Base-by-base conservation (phyloP, 2,113 vertebrate genomes). In the Irena cyanogastra region DNA sequence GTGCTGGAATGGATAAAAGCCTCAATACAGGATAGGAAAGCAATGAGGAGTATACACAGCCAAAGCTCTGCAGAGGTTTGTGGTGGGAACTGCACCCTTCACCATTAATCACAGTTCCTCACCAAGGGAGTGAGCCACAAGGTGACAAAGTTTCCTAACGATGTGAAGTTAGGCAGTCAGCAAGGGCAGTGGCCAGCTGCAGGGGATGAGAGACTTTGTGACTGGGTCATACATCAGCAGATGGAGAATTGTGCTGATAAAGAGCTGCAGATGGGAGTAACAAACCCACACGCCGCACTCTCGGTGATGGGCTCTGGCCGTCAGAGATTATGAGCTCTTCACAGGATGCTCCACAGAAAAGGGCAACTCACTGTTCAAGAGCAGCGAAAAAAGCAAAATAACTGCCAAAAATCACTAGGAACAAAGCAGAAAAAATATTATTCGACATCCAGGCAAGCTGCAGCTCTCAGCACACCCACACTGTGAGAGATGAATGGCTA, bases 321-420 rank as follows among this genome's bases (percentile, higher is more conserved):
- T 10, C 10, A 22, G 59, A 11, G 56, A 88, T 54, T n/a, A 49
- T 7, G 31, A 88, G 30, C 37, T 44, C 50, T 80, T 77, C 42
- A 19, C 33, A 63, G 35, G 35, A 57, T 77, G 42, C 27, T 80
- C 75, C 26, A 27, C 3, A 30, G 37, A 39, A 87, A 92, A 93
- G 69, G 71, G 86, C 66, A 94, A 65, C 37, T 49, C 39, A 19
- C 27, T 37, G 11, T 2, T 69, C 30, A 44, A 71, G 9, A 74
- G 66, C 47, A 47, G 68, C 0, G 7, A 83, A 54, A 82, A 93
- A 84, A 47, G 7, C 45, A 75, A 83, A 84, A 24, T 18, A 83
- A 74, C 31, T 94, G 76, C 50, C 64, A 90, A 77, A 85, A 94
- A 54, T 47, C 47, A 42, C 39, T 61, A 57, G 45, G 33, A 94